Base-by-base conservation (phyloP, 2,113 vertebrate genomes). In the Mellivora capensis region DNA sequence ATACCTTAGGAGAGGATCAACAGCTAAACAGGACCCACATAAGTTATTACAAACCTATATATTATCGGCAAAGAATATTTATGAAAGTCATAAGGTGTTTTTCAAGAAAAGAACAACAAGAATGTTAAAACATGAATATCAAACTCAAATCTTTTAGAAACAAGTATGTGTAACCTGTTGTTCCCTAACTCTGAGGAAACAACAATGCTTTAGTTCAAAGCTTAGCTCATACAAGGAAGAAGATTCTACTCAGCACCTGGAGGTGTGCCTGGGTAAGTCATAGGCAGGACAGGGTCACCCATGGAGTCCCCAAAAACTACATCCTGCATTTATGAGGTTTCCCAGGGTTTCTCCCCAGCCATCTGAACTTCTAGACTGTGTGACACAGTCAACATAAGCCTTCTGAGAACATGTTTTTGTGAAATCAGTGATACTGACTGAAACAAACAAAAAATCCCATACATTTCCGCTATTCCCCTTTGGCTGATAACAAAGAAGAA, bases 401-500 rank as follows among this genome's bases (percentile, higher is more conserved):
- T 23, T 0, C 1, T 67, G 57, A 85, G 42, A 57, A 69, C 34
- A 64, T 37, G 47, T 61, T 39, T 85, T 54, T 67, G 57, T 44
- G 71, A 95, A 94, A 59, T 29, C 34, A 88, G 29, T 29, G 29
- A 84, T 44, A 64, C 62, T 7, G 69, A 42, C 49, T 37, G 34
- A 80, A 47, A 92, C 27, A 69, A 47, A 90, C 23, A 80, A 86
- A 87, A 52, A 47, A 77, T n/a, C 85, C n/a, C 54, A 54, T 18
- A 34, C 13, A 59, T 76, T 81, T 85, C 83, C 15, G 7, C 96
- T n/a, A 95, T 37, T 83, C 25, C 64, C 90, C 64, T 67, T 77
- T 31, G 90, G 52, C 57, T 88, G 59, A 88, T 90, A 77, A 96
- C 31, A 52, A 49, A 3, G 34, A 91, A 47, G 83, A 96, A 96